Evolutionary conservation across 2,888 invertebrate species (phyloP), one percentile per base, ranked within the genome.

Genomic region (Trichacis sp.): DNA sequence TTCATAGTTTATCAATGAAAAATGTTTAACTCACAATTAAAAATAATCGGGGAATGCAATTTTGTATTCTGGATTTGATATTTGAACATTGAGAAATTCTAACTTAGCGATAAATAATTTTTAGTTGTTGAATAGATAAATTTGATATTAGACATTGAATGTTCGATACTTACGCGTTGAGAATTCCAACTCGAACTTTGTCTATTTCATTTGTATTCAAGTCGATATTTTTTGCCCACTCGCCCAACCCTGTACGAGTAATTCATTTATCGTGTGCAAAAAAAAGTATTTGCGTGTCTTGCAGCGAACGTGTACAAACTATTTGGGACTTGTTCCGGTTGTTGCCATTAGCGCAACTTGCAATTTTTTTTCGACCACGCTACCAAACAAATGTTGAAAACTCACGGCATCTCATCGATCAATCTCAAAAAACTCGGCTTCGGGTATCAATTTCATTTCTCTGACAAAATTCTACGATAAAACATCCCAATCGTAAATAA

Each of bases 151-250:
- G 40, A 40, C 12, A 15, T 40, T 40, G 40, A 15, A 40, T 40
- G 40, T 40, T 40, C 40, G 40, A 40, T 40, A 40, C 14, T 40
- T 40, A 40, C 8, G 40, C 40, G 40, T 40, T 40, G 40, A 14
- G 12, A 40, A 14, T 40, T 40, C 9, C 3, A 15, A 40, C 40
- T 40, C 14, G 6, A 40, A n/a, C 12, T 40, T 40, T 9, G 40
- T 15, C 12, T n/a, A 33, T 2, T 33, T 33, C 33, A n/a, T n/a
- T 33, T 33, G n/a, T n/a, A 2, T n/a, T 33, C 9, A 2, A 33
- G 33, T 11, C 33, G n/a, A 33, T 6, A 9, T 11, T 33, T 33
- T 33, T n/a, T 33, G n/a, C n/a, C 33, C n/a, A 33, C 40, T 9
- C 40, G 15, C 40, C 40, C 40, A 40, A 40, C 14, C 9, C 40